phyloP scores from a whole-genome alignment of 2,113 vertebrate species.

The Vulpes ferrilata region DNA sequence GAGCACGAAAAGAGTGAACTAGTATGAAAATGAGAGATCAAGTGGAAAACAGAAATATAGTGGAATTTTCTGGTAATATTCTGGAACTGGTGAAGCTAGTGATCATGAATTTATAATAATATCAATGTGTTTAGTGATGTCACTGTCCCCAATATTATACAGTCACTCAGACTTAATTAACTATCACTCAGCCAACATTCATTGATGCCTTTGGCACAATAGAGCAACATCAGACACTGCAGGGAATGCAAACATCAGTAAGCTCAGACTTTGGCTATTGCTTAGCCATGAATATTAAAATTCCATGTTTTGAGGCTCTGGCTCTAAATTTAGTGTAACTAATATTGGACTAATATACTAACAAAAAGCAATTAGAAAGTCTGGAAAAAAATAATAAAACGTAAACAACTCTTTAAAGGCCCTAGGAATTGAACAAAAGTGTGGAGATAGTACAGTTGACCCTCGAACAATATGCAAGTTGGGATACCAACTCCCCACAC shows the following conservation, averaged over 20 bases:
- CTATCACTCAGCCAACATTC: conserved; percentile 20
- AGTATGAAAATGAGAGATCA: not conserved
- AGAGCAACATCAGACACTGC: not conserved
- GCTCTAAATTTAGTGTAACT: conserved; percentile 5
- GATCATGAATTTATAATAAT: conserved; percentile 40
- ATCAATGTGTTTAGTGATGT: conserved; percentile 36
- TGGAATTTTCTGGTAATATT: not conserved
- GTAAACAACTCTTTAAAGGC: not conserved
- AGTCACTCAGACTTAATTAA: conserved; percentile 57
- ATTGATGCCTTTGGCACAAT: not conserved
- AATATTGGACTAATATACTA: not conserved
- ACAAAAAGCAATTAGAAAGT: not conserved
- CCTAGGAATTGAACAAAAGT: not conserved
- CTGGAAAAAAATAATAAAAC: not conserved
- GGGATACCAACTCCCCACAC: not conserved
- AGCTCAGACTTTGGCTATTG: not conserved
- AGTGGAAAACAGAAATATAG: conserved; percentile 23
- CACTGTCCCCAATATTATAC: conserved; percentile 11
- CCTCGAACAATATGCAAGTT: not conserved
- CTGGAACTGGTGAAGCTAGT: not conserved
- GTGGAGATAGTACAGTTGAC: not conserved
- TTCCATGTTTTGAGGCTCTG: not conserved
- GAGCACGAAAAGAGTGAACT: conserved; percentile 31
- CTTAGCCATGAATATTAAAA: conserved; percentile 45
- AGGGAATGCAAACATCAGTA: conserved; percentile 11